Base-by-base conservation (phyloP, 2,113 vertebrate species). In the Nothobranchius kuhntae region DNA sequence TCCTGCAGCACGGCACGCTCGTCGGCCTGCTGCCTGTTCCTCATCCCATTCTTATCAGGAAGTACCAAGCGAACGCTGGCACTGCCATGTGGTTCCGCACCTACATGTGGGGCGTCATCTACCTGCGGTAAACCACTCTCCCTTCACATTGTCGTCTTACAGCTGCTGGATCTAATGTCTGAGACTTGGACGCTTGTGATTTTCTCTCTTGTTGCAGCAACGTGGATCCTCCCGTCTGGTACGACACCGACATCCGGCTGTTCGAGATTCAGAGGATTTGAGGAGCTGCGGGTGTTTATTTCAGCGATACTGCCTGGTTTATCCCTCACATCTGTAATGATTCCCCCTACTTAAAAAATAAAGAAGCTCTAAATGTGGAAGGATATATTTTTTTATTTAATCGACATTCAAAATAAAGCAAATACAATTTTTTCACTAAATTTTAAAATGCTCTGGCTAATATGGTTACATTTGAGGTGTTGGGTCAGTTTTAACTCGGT, bases 71-170 rank as follows among this genome's bases (percentile, higher is more conserved):
- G 15, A 99, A 98, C 75, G 91, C 95, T 0, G 95, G 96, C 87
- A 99, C 98, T 0, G 94, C 95, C 87, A 94, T 94, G 94, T 99
- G 98, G 98, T 98, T 99, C 89, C 95, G 95, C 24, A 99, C 96
- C 4, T 99, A 99, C 91, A 96, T 98, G 94, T 99, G 98, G 97
- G 96, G 97, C 0, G 94, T 99, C 87, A 94, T 99, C 87, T 99
- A 99, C 68, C 72, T 99, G 78, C 95, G 96, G 98, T 99, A 50
- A 7, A 40, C 11, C n/a, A 30, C 10, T 45, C 11, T 45, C 12
- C 9, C 12, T 12, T 7, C 47, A 11, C 0, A 11, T 38, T n/a
- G 13, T 21, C 9, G 13, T 6, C 12, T 26, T 8, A 46, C 4
- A 7, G 35, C 35, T 21, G 50, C 8, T n/a, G 47, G 26, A 7